A percentile compares a stretch with the other conserved stretches of the same genome.
phyloP scores from a whole-genome alignment of 2,113 vertebrate genomes.

The Orthonyx spaldingii region DNA sequence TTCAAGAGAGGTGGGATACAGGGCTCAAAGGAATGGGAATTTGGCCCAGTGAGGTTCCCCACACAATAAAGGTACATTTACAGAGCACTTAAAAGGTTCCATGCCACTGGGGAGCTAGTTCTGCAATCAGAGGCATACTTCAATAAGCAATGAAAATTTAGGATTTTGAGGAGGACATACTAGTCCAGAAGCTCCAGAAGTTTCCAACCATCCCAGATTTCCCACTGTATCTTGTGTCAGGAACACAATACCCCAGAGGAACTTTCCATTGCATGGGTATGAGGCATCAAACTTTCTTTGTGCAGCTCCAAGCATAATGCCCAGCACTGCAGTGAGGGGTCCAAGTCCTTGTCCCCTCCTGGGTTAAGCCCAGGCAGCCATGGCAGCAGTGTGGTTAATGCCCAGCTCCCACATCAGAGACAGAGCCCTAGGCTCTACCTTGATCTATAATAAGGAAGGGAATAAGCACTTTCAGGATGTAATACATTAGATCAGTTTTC shows the following conservation, averaged over 20 bases:
- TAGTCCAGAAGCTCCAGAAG: not conserved
- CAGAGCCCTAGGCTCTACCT: not conserved
- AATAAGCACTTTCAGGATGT: not conserved
- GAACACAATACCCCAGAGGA: not conserved
- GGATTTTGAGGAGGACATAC: not conserved
- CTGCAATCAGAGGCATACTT: not conserved
- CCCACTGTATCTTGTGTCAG: not conserved
- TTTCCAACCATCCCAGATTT: not conserved
- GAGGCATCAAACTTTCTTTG: rapidly evolving
- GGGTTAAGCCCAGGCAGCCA: not conserved
- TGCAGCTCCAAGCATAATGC: not conserved
- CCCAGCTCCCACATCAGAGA: not conserved
- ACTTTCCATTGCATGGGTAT: not conserved
- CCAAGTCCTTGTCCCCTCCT: not conserved
- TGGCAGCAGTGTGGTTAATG: rapidly evolving
- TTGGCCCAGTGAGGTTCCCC: not conserved
- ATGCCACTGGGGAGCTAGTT: not conserved
- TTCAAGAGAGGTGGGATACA: not conserved
- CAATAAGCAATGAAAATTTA: not conserved
- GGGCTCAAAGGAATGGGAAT: not conserved
- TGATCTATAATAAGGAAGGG: not conserved
- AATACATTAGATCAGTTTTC: conserved; percentile 25
- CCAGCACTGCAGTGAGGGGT: not conserved
- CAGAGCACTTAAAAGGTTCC: not conserved
- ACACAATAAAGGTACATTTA: not conserved